Conservation (phyloP, 2,888 invertebrate genomes). For the Acrobeloides nanus region DNA sequence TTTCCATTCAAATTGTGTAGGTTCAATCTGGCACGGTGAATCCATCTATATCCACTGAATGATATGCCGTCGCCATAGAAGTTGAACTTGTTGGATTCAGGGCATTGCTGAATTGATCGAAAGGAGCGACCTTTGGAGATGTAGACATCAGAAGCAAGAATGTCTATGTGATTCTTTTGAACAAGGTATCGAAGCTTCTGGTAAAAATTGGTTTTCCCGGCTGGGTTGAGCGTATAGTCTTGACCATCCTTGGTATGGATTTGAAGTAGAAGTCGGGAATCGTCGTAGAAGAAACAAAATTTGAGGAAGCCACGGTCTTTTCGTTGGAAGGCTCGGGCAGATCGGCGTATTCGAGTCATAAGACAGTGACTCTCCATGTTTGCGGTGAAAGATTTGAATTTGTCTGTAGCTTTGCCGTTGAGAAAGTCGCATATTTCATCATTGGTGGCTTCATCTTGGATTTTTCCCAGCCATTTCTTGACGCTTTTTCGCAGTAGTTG, state of each 20-base stretch:
- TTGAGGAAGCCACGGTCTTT: no score
- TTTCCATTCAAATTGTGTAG: background rate
- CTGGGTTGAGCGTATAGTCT: no score
- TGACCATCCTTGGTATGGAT: no score
- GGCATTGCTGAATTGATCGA: no score
- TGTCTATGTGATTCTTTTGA: background rate
- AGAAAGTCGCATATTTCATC: background rate
- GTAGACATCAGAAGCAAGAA: background rate
- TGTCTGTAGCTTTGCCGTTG: background rate
- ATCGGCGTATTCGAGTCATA: no score
- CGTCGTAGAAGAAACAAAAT: no score
- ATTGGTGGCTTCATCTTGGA: background rate
- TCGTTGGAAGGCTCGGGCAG: no score
- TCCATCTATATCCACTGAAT: background rate
- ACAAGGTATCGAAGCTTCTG: background rate
- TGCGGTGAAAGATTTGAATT: no score
- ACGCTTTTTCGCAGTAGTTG: background rate
- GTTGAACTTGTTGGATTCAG: background rate
- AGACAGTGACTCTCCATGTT: no score
- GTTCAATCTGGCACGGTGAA: slow-evolving; percentile 3
- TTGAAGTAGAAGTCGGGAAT: no score
- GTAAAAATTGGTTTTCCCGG: no score
- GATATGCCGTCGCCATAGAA: background rate
- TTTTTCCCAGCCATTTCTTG: background rate
- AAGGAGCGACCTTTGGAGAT: no score